Conservation (phyloP, 2,113 vertebrate genomes). For the Ellobius talpinus region DNA sequence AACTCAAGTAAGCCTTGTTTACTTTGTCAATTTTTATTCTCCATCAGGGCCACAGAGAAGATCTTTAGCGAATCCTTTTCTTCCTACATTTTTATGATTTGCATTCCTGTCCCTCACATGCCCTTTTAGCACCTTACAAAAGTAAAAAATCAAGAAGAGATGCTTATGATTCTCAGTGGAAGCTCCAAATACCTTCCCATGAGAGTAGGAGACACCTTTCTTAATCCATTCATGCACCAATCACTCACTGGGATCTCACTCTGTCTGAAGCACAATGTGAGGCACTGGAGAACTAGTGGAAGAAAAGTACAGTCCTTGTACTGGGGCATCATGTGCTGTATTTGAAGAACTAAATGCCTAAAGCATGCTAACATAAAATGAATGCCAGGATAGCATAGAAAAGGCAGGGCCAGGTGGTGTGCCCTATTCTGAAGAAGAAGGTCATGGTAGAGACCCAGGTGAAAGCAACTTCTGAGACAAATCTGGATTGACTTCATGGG, state of each 20-base stretch:
- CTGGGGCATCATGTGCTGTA: background rate
- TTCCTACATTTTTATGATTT: background rate
- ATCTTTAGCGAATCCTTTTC: background rate
- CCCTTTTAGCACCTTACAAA: background rate
- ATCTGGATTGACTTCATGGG: background rate
- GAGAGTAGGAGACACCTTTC: background rate
- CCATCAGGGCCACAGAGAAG: background rate
- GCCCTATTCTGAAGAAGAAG: background rate
- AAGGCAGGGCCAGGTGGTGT: background rate
- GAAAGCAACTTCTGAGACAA: background rate
- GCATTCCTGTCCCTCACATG: background rate
- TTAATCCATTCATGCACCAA: background rate
- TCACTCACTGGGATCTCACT: background rate
- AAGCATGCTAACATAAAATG: background rate
- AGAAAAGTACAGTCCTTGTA: background rate
- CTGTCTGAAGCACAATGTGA: background rate
- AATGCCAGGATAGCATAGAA: background rate
- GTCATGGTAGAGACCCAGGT: background rate
- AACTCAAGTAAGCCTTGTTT: no score
- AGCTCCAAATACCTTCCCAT: background rate
- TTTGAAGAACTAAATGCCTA: background rate
- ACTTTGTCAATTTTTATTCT: background rate
- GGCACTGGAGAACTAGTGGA: background rate
- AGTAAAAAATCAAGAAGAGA: background rate
- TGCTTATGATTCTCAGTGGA: background rate